phyloP scores from a whole-genome alignment of 2,113 vertebrate species.

The Excalfactoria chinensis region DNA sequence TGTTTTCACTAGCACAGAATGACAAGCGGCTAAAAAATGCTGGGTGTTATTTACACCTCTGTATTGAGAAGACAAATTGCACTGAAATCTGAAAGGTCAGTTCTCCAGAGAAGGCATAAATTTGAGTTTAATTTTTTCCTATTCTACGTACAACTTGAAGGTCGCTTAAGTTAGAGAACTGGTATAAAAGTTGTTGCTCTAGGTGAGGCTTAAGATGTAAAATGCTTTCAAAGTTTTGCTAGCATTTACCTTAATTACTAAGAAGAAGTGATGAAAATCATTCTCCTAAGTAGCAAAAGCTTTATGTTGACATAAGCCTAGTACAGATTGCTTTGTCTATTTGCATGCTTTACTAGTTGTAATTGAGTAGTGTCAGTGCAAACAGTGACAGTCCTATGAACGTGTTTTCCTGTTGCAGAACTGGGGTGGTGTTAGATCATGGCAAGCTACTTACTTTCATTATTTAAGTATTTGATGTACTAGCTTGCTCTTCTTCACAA shows the following conservation, averaged over 20 bases:
- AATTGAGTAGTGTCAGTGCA: not conserved
- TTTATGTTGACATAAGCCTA: not conserved
- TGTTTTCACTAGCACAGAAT: not conserved
- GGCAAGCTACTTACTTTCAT: not conserved
- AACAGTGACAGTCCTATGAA: not conserved
- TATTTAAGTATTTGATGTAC: not conserved
- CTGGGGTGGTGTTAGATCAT: not conserved
- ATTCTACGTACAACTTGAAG: not conserved
- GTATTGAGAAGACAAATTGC: not conserved
- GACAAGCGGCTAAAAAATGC: not conserved
- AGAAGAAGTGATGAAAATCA: not conserved
- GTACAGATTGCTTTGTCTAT: not conserved
- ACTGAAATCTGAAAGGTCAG: not conserved
- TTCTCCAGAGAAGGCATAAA: not conserved
- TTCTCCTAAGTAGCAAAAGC: not conserved
- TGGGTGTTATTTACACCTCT: not conserved
- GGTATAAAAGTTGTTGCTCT: not conserved
- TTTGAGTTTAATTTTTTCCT: not conserved
- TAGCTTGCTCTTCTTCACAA: not conserved
- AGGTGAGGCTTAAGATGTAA: not conserved
- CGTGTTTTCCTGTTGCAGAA: not conserved
- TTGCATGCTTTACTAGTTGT: not conserved
- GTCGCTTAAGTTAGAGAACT: not conserved
- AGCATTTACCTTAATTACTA: not conserved
- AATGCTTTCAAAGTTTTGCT: not conserved